These are phyloP conservation scores for Urocitellus parryii DNA, from an alignment of 2,113 vertebrate genomes.

Conservation along the genomic window DNA sequence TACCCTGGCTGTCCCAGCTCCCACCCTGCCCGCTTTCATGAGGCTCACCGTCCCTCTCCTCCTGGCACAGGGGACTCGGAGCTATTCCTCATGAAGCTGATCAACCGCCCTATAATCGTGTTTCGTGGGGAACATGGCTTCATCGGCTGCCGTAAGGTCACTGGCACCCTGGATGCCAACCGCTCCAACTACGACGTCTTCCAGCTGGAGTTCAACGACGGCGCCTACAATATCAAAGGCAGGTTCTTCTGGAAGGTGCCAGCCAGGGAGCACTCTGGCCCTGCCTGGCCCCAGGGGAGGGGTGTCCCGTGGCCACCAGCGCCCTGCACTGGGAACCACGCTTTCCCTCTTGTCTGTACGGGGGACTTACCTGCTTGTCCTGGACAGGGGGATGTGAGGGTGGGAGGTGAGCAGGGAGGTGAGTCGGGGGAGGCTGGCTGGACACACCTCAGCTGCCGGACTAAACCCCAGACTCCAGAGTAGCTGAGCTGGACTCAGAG, in stretches of 20 bases:
- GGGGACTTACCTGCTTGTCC: no score
- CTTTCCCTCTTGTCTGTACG: not conserved
- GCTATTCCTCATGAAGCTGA: slow-evolving; percentile 98
- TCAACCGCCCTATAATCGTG: slow-evolving; percentile 98
- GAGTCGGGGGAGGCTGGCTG: not conserved
- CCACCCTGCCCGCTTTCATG: fast-evolving
- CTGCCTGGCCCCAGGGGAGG: no score
- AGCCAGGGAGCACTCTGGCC: no score
- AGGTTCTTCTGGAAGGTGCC: slow-evolving; percentile 49
- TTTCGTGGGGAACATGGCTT: slow-evolving; percentile 98
- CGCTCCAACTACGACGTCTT: slow-evolving; percentile 97
- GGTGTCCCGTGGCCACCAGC: no score
- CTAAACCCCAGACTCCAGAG: not conserved
- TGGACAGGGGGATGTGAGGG: no score
- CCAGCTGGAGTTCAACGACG: slow-evolving; percentile 95
- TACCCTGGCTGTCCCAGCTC: not conserved
- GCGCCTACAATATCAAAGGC: slow-evolving; percentile 98
- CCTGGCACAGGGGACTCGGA: slow-evolving; percentile 91
- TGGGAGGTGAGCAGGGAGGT: not conserved
- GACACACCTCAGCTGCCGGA: not conserved
- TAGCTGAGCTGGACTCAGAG: no score
- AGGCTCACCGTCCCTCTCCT: fast-evolving
- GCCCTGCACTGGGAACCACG: not conserved
- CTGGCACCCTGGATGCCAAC: slow-evolving; percentile 97
- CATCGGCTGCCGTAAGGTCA: slow-evolving; percentile 98